Base-by-base conservation (phyloP, 64 coral and sea anemone species). In the Montipora foliosa region DNA sequence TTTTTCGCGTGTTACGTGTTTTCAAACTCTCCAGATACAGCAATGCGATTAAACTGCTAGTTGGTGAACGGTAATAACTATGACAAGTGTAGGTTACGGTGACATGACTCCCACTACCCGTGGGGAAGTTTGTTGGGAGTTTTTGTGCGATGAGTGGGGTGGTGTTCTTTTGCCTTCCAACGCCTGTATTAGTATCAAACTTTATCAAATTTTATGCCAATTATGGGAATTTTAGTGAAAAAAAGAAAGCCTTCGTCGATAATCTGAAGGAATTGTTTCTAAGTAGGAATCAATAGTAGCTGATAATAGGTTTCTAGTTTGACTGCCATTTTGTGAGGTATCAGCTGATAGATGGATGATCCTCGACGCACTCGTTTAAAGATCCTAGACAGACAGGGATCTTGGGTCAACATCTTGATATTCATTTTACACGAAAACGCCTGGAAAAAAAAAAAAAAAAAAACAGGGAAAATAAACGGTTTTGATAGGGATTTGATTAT, bases 1-100 rank as follows among this genome's bases (percentile, higher is more conserved):
- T 99, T 19, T 58, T 99, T 24, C 78, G 98, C 25, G 95, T 99
- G 22, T 49, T 99, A 14, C 89, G 98, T 8, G 91, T 99, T 15
- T 81, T 99, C 44, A 99, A 99, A 74, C 66, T 99, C 15, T 96
- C 98, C 3, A 61, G 98, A 25, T 99, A 99, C 79, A 96, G 95
- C 52, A 82, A 68, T 45, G 98, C 95, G 0, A 75, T 99, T 3
- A 88, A 96, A 45, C 76, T 96, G 9, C 69, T 99, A 10, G 95
- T 89, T 98, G 96, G 96, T 98, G 93, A 89, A 81, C 93, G 10
- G 87, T 98, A 14, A 95, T 98, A 47, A 98, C 96, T 16, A 98
- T 98, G 96, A 98, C 89, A 12, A 91, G 93, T 17, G 96, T 98
- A 17, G 96, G 96, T 48, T 98, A 98, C 17, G 96, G 96, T 4